Evolutionary conservation across 1,140 invertebrate genomes (phyloP), one percentile per base, ranked within the genome.

Genomic region (Delia radicum): DNA sequence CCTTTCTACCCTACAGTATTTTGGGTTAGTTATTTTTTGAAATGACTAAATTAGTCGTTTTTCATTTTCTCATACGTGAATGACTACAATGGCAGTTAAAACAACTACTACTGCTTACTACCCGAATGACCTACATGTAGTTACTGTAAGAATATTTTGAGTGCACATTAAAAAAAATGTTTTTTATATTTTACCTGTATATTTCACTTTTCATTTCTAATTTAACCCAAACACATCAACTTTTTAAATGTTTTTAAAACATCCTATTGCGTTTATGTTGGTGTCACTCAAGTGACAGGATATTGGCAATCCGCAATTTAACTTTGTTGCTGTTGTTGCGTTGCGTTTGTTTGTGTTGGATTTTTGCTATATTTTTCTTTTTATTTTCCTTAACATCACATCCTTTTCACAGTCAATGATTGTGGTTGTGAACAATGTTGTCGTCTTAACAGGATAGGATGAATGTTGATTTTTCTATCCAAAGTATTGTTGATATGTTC

Each of bases 271-370:
- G 48, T 55, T 55, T 6, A 21, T 18, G 48, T 55, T 55, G 48
- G 48, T 55, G 48, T 55, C 48, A 55, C 48, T 55, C 48, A 55
- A 21, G 48, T 55, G 48, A 18, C 48, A 55, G 21, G 48, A 55
- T 55, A 55, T 55, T 55, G 48, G 48, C 48, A 55, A 55, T 55
- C 48, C 48, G n/a, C 48, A 55, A 55, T 55, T 55, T 55, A 55
- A 55, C 48, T 55, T 55, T 21, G 48, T 55, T 55, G n/a, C 6
- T 42, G 37, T 42, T 33, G 31, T 10, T 33, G 31, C 31, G 31
- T 15, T 48, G 42, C 12, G 5, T n/a, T 15, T 48, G 42, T n/a
- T n/a, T 15, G 31, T 33, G 31, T 15, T 21, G 48, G 0, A 55
- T 18, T 55, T 55, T 13, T 37, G 33, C 8, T n/a, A n/a, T 21